Evolutionary conservation across 2,888 invertebrate species (phyloP).

Genomic region (Galerucella calmariensis): DNA sequence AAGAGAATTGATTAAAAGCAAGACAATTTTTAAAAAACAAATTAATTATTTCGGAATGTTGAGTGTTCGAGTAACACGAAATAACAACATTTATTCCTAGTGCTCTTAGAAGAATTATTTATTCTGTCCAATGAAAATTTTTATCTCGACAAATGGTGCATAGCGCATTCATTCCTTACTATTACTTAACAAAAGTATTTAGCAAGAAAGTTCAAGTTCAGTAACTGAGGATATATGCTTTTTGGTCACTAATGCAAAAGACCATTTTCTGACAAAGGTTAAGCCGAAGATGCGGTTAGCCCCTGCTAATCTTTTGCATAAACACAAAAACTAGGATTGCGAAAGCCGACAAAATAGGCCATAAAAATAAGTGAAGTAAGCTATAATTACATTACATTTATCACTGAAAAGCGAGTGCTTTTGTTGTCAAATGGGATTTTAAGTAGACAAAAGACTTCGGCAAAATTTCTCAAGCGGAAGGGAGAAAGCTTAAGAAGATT

Average conservation of each 20-base stretch:
- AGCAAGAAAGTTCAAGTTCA: not conserved
- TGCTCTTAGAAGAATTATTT: not conserved
- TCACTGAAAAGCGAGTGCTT: slow-evolving; percentile 35
- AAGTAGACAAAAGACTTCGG: slow-evolving; percentile 24
- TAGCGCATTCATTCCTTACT: not conserved
- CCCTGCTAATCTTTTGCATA: slow-evolving; percentile 52
- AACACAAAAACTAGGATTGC: slow-evolving; percentile 50
- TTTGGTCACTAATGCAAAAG: slow-evolving; percentile 40
- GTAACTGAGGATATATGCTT: slow-evolving; percentile 30
- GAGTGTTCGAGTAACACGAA: too few relatives aligned
- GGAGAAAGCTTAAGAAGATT: slow-evolving; percentile 27
- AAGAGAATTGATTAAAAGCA: too few relatives aligned
- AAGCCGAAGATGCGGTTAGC: slow-evolving; percentile 53
- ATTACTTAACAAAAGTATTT: not conserved
- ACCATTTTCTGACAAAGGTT: slow-evolving; percentile 49
- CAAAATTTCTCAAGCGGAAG: slow-evolving; percentile 22
- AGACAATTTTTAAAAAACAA: too few relatives aligned
- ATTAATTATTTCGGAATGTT: too few relatives aligned
- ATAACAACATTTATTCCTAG: too few relatives aligned
- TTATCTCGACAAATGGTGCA: not conserved
- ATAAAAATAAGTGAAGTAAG: slow-evolving; percentile 40
- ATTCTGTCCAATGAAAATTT: not conserved
- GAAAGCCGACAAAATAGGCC: slow-evolving; percentile 43
- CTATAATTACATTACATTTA: slow-evolving; percentile 47
- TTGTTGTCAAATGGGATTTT: slow-evolving; percentile 42